Evolutionary conservation across 2,113 vertebrate genomes (phyloP).

Genomic region (Rutilus rutilus): DNA sequence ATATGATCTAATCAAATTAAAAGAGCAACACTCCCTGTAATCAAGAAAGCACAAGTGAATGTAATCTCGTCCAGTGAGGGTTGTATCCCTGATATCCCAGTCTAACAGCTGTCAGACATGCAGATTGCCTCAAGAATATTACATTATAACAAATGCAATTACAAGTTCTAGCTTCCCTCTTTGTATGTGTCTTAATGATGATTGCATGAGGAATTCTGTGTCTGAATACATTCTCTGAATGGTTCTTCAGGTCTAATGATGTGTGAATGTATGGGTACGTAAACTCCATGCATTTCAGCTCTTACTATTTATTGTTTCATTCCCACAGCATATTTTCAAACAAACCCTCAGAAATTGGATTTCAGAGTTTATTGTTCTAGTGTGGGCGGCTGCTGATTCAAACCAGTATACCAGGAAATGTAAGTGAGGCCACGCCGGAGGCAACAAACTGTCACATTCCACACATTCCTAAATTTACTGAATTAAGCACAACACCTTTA

Average conservation of each 20-base stretch:
- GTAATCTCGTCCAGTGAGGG: slow-evolving; percentile 8
- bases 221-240: not conserved
- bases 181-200: slow-evolving; percentile 5
- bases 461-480: not conserved
- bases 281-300: slow-evolving; percentile 5
- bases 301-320: slow-evolving; percentile 3
- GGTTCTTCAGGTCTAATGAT: not conserved
- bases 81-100: slow-evolving; percentile 16
- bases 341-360: slow-evolving; percentile 25
- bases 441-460: slow-evolving; percentile 64
- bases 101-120: slow-evolving; percentile 32
- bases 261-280: not conserved
- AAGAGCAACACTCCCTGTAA: slow-evolving; percentile 7
- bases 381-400: slow-evolving; percentile 46
- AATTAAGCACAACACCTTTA: not conserved
- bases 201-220: not conserved
- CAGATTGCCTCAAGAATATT: slow-evolving; percentile 29
- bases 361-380: slow-evolving; percentile 12
- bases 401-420: slow-evolving; percentile 66
- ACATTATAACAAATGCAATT: slow-evolving; percentile 37
- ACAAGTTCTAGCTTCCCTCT: not conserved
- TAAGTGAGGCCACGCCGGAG: slow-evolving; percentile 59
- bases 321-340: not conserved
- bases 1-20: slow-evolving; percentile 58
- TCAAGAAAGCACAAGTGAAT: slow-evolving; percentile 1